A percentile compares a stretch with the other conserved stretches of the same genome.
Evolutionary conservation across 2,888 invertebrate genomes (phyloP).

Genomic region (Imbricaverruca yamaguchii): DNA sequence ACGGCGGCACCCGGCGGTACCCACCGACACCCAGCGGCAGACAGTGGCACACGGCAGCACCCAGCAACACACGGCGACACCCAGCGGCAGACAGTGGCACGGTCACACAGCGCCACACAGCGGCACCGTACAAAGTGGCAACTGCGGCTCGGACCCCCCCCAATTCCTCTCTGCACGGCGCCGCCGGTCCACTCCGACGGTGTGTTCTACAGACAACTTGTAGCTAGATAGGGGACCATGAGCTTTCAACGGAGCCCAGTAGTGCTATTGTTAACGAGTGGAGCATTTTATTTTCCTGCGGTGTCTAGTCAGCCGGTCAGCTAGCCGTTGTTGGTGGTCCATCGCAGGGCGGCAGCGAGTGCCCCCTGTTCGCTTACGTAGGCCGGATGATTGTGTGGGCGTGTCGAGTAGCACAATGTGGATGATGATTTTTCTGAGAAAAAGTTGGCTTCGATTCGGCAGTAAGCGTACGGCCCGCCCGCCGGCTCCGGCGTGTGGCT

Average conservation of each 20-base stretch:
- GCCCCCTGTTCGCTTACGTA: not conserved
- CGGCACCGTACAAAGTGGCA: not conserved
- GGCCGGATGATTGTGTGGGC: not conserved
- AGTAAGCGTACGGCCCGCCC: not conserved
- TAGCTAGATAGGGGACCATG: not conserved
- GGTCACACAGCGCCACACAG: not conserved
- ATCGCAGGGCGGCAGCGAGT: not conserved
- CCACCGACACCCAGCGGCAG: no score
- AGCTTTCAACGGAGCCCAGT: conserved; percentile 7
- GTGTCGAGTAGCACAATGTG: not conserved
- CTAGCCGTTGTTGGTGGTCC: not conserved
- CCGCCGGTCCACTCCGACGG: not conserved
- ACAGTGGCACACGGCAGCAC: no score
- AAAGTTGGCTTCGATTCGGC: not conserved
- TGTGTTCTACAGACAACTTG: not conserved
- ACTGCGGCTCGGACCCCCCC: not conserved
- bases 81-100: not conserved
- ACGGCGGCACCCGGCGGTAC: no score
- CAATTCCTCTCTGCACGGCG: not conserved
- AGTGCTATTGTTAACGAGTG: not conserved
- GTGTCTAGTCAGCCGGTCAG: not conserved
- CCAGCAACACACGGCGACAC: no score
- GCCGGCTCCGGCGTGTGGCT: not conserved
- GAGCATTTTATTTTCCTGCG: not conserved
- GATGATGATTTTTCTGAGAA: not conserved